These are phyloP conservation scores for Drosophila cyrtoloma DNA, from an alignment of 2,888 invertebrate genomes.

Conservation along the genomic window DNA sequence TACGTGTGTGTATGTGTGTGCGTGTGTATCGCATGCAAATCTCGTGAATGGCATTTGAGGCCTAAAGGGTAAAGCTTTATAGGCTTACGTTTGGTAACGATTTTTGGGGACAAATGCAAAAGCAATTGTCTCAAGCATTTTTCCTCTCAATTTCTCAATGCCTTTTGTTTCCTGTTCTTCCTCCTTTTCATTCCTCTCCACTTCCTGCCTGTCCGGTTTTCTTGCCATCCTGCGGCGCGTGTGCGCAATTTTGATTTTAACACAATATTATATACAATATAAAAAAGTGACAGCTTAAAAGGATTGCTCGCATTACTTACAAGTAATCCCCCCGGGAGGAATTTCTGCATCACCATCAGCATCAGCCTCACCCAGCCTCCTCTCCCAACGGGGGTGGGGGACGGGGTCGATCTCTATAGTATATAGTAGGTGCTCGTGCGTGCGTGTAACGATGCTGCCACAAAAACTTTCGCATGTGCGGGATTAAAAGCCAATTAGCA, in stretches of 20 bases:
- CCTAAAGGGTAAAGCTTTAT: constrained; percentile 48
- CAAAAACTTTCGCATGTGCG: constrained; percentile 46
- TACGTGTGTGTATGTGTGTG: constrained; percentile 10
- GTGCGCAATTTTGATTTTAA: constrained; percentile 72
- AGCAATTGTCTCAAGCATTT: constrained; percentile 69
- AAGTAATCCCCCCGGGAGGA: constrained; percentile 50
- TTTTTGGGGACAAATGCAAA: constrained; percentile 48
- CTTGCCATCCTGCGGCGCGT: constrained; percentile 44
- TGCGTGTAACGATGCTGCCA: constrained; percentile 66
- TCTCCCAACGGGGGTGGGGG: fast-evolving
- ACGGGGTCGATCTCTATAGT: not conserved
- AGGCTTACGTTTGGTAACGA: constrained; percentile 1
- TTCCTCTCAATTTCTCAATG: constrained; percentile 47
- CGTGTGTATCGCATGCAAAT: constrained; percentile 38
- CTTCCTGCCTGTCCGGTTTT: not conserved
- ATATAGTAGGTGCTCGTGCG: constrained; percentile 47
- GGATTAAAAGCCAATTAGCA: constrained; percentile 75
- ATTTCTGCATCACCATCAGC: not conserved
- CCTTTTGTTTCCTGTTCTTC: not conserved
- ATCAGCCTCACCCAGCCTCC: not conserved
- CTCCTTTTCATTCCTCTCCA: constrained; percentile 3
- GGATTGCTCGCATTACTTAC: constrained; percentile 69
- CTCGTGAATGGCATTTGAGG: constrained; percentile 55
- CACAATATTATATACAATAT: constrained; percentile 74
- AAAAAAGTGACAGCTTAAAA: constrained; percentile 74